Conservation (phyloP, 1,140 invertebrate genomes). For the Tribolium madens region DNA sequence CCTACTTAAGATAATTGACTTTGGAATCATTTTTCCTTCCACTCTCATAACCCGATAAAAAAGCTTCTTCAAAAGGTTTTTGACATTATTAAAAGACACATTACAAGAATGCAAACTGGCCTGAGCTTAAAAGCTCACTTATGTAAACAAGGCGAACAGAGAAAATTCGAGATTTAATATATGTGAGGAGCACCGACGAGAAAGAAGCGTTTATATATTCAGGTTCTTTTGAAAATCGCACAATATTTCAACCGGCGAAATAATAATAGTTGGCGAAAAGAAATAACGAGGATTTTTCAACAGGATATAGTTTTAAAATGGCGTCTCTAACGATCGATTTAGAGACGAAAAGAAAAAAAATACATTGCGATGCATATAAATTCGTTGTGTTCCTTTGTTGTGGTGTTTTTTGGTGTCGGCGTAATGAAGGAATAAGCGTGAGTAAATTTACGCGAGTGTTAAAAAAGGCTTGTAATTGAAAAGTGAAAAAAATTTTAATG, state of each 20-base stretch:
- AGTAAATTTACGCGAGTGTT: neutral
- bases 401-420: neutral
- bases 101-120: neutral
- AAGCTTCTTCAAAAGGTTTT: neutral
- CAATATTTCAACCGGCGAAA: constrained; percentile 32
- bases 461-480: constrained; percentile 23
- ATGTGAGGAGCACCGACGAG: neutral
- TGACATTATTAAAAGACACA: neutral
- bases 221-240: constrained; percentile 30
- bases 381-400: neutral
- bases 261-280: constrained; percentile 34
- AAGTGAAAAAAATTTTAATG: constrained; percentile 40
- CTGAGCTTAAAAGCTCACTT: constrained; percentile 24
- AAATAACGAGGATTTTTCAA: constrained; percentile 35
- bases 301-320: constrained; percentile 19
- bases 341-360: neutral
- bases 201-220: constrained; percentile 37
- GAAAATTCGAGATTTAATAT: constrained; percentile 31
- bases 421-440: constrained; percentile 26
- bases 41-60: neutral
- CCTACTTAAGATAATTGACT: constrained; percentile 7
- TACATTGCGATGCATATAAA: neutral
- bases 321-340: constrained; percentile 1
- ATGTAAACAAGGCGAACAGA: constrained; percentile 24
- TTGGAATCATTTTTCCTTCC: neutral